phyloP scores from a whole-genome alignment of 2,113 vertebrate species.

The Podarcis cretensis region DNA sequence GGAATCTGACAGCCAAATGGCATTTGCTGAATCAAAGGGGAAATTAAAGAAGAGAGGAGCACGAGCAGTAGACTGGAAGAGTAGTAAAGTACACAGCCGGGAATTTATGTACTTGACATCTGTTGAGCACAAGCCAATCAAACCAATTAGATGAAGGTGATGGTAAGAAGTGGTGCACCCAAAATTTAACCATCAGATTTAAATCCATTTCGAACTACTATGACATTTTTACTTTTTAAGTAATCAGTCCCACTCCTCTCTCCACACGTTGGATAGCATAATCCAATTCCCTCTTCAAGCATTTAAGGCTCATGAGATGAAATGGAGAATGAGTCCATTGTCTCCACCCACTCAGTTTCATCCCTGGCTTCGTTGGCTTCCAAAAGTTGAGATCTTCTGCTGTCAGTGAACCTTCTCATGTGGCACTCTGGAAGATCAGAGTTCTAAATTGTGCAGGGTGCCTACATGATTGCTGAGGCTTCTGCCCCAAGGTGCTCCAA shows the following conservation, averaged over 20 bases:
- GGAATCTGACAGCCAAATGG: slow-evolving; percentile 8
- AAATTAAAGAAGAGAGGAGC: not conserved
- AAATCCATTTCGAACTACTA: not conserved
- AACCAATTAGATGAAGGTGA: not conserved
- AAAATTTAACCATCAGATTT: not conserved
- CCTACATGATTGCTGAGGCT: too few relatives aligned
- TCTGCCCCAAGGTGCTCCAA: too few relatives aligned
- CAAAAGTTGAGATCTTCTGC: too few relatives aligned
- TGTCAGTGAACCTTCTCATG: too few relatives aligned
- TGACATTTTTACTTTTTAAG: not conserved
- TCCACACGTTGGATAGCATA: not conserved
- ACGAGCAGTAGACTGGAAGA: not conserved
- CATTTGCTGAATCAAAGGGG: not conserved
- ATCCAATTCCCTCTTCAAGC: not conserved
- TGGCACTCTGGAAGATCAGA: not conserved
- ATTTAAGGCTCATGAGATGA: not conserved
- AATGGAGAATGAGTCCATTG: too few relatives aligned
- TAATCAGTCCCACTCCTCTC: not conserved
- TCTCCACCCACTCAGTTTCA: too few relatives aligned
- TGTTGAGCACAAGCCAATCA: not conserved
- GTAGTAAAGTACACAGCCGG: not conserved
- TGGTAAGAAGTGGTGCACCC: not conserved
- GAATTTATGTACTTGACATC: not conserved
- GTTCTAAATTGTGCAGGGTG: too few relatives aligned
- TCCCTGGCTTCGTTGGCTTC: too few relatives aligned